Base-by-base conservation (phyloP, 1,140 invertebrate genomes). In the Orchesella cincta region DNA sequence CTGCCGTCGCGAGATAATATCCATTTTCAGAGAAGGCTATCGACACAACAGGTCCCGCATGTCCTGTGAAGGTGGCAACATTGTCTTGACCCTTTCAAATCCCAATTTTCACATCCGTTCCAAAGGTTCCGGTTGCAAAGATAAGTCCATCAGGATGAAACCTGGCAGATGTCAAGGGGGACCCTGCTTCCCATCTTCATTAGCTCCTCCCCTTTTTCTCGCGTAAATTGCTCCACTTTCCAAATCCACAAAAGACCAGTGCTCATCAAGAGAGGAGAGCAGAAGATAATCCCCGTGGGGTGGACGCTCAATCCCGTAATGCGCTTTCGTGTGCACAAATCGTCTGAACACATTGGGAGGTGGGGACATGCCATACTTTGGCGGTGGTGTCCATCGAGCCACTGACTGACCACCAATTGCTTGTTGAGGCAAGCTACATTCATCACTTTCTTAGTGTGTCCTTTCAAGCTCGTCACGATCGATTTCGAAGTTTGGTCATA, bases 21-120 rank as follows among this genome's bases (percentile, higher is more conserved):
- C 98, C 98, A 87, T 99, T 99, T 87, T 99, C 98, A 18, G 97
- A 99, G 87, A 99, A 99, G 8, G 96, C 94, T 82, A 99, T 97
- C 0, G 96, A 93, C 1, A 93, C 95, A 70, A 99, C 96, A 0
- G 92, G 90, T 0, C 95, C 97, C 29, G 92, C 91, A 86, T 99
- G 98, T 86, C 88, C 93, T 1, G 95, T 93, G 87, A 99, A 99
- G 86, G 98, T 98, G 20, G 98, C 98, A 1, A 99, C 97, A 86
- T 99, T 99, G 70, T 92, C 93, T 84, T 98, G 93, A 85, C 98
- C 96, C 86, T 99, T 99, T 80, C 99, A 88, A 90, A 99, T 98
- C 98, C 98, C 99, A 86, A 99, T 99, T 87, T 98, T 98, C 1
- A 98, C 94, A 84, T 96, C 91, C 0, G 96, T 95, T 87, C 98